Conservation (phyloP, 2,113 vertebrate genomes). For the Pogona vitticeps region DNA sequence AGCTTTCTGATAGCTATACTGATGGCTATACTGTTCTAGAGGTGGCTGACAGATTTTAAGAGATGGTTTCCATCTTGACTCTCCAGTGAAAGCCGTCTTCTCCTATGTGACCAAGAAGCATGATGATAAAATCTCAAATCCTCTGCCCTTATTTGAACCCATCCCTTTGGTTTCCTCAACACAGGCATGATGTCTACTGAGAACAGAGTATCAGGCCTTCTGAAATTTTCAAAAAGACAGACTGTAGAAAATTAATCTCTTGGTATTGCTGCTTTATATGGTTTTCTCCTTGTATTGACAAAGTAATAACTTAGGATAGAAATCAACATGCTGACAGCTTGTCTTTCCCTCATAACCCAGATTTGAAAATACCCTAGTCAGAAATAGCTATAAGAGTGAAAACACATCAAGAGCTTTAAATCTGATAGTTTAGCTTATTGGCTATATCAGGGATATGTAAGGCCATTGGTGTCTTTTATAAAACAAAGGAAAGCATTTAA, state of each 20-base stretch:
- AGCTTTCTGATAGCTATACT: background rate
- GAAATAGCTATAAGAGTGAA: background rate
- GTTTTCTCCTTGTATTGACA: conserved; percentile 1
- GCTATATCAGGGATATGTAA: background rate
- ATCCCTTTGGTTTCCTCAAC: background rate
- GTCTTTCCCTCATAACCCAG: conserved; percentile 1
- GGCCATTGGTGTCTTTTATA: background rate
- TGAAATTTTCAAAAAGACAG: background rate
- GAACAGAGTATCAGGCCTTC: background rate
- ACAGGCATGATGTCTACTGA: background rate
- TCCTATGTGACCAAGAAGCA: background rate
- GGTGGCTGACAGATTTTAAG: background rate
- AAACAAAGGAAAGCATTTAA: conserved; percentile 17
- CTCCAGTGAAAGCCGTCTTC: too few species aligned
- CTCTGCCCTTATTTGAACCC: background rate
- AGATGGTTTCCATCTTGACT: background rate
- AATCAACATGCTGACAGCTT: background rate
- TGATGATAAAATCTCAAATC: background rate
- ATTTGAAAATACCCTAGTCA: background rate
- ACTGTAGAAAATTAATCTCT: background rate
- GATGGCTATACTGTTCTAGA: background rate
- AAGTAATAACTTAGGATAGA: background rate
- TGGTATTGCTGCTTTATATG: conserved; percentile 1
- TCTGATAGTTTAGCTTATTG: background rate
- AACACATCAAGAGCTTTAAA: background rate